Evolutionary conservation across 2,888 invertebrate species (phyloP), one percentile per base, ranked within the genome.

Genomic region (Monoplex corrugatus): DNA sequence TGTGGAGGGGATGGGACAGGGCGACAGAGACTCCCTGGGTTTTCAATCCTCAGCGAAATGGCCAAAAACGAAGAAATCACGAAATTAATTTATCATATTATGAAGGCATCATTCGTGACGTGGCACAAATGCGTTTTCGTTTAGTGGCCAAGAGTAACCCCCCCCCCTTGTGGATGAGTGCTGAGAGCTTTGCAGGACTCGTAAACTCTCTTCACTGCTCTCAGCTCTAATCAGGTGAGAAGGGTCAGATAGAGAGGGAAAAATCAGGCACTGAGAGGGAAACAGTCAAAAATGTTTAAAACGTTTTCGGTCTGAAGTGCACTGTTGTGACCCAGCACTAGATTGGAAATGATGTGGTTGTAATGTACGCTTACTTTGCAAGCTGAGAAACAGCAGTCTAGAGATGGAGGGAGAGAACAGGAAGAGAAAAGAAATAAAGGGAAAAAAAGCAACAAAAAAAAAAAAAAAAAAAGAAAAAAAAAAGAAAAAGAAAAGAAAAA

Each of bases 61-160:
- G 86, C 38, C n/a, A 68, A 68, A 63, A 86, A 44, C 63, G 83
- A 57, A 78, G 80, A 88, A 88, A 88, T 88, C 88, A 88, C 68
- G 83, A 82, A 88, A 88, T 88, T 88, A 83, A 88, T 88, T 88
- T 88, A 83, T 88, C 88, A 88, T 83, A 88, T 88, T 88, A 88
- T 44, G 32, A 28, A 32, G 82, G 83, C 88, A 88, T 88, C 88
- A 82, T 40, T 88, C 80, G 88, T 35, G 83, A 88, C 88, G 68
- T 88, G 50, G 80, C 88, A 44, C 88, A 83, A 88, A 88, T 88
- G 88, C 88, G 88, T 88, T 88, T 88, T 88, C 88, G 88, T 88
- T 88, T 88, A 88, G 72, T 35, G 32, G 16, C 72, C 88, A n/a
- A 82, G 80, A 68, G 68, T 50, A 44, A 44, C 50, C 88, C 72